Conservation (phyloP, 1,140 invertebrate species). For the Triops cancriformis region DNA sequence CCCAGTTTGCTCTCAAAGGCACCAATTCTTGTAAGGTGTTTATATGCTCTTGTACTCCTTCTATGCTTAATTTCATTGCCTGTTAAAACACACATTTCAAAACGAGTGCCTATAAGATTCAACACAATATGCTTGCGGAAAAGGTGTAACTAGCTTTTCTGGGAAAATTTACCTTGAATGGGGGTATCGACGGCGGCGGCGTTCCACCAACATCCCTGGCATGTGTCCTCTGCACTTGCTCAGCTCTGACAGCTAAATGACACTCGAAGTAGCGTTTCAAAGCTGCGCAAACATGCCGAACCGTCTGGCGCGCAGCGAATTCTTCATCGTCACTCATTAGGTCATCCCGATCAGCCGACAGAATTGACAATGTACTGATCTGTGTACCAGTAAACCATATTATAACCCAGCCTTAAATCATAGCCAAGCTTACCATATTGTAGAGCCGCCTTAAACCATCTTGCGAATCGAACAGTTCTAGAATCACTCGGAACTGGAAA, state of each 20-base stretch:
- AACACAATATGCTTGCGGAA: neutral
- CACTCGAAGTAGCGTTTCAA: conserved; percentile 86
- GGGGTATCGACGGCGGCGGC: conserved; percentile 37
- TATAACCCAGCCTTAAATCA: neutral
- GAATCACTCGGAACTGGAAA: conserved; percentile 81
- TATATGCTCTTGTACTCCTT: conserved; percentile 74
- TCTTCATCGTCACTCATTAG: conserved; percentile 68
- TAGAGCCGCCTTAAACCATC: conserved; percentile 86
- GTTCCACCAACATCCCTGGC: conserved; percentile 38
- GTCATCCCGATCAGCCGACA: conserved; percentile 58
- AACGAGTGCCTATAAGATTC: conserved; percentile 1
- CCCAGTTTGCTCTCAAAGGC: conserved; percentile 67
- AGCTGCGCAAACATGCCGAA: conserved; percentile 82
- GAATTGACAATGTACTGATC: conserved; percentile 72
- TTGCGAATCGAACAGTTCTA: conserved; percentile 79
- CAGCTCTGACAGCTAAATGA: conserved; percentile 74
- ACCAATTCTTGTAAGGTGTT: conserved; percentile 68
- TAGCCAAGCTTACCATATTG: conserved; percentile 60
- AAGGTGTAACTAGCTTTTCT: no score
- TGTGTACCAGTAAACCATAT: conserved; percentile 37
- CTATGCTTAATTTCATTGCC: conserved; percentile 35
- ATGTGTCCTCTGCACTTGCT: conserved; percentile 60
- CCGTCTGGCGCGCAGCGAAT: conserved; percentile 85
- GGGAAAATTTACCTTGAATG: conserved; percentile 39
- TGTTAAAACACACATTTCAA: conserved; percentile 29